These are phyloP conservation scores for Tinea semifulvella DNA, from an alignment of 2,888 invertebrate genomes.

Conservation along the genomic window DNA sequence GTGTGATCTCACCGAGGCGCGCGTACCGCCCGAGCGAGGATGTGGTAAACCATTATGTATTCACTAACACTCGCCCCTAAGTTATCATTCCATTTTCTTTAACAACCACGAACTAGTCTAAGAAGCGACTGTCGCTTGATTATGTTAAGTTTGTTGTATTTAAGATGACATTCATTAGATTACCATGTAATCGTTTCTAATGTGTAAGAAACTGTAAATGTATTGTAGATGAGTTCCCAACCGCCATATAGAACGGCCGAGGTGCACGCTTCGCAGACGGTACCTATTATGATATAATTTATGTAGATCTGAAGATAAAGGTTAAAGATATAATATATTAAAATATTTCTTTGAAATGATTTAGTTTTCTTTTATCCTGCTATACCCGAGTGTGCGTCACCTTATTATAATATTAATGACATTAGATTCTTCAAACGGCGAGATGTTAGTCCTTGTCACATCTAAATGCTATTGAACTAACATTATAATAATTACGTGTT, in stretches of 20 bases:
- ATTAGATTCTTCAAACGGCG: slow-evolving; percentile 1
- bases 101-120: slow-evolving; percentile 57
- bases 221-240: neutral
- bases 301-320: slow-evolving; percentile 9
- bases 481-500: slow-evolving; percentile 10
- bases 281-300: slow-evolving; percentile 8
- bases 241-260: neutral
- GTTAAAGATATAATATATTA: slow-evolving; percentile 4
- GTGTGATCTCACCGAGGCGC: slow-evolving; percentile 46
- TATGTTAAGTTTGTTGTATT: neutral
- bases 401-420: neutral
- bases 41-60: neutral
- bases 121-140: slow-evolving; percentile 36
- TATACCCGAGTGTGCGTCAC: neutral
- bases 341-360: slow-evolving; percentile 9
- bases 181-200: slow-evolving; percentile 7
- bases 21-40: neutral
- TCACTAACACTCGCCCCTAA: slow-evolving; percentile 11
- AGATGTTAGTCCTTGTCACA: slow-evolving; percentile 8
- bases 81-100: slow-evolving; percentile 48
- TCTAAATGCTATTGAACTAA: slow-evolving; percentile 8
- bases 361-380: neutral
- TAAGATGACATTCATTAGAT: neutral
- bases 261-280: slow-evolving; percentile 4
- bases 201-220: slow-evolving; percentile 2